A percentile compares a stretch with the other conserved stretches of the same genome.
These are phyloP conservation scores for Thyatira batis DNA, from an alignment of 2,888 invertebrate genomes.

Conservation along the genomic window DNA sequence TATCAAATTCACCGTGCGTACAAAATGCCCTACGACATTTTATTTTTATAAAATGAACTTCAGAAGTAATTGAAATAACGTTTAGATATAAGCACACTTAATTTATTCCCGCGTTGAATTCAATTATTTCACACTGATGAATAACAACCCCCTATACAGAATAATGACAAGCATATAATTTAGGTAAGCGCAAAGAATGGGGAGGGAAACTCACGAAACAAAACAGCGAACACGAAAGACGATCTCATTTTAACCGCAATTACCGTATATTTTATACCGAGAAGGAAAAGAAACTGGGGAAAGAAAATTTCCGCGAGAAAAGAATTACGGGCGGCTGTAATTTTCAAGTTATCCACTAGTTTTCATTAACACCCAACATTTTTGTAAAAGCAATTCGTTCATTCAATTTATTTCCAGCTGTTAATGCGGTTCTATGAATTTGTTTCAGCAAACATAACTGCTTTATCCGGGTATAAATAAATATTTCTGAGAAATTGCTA, in stretches of 20 bases:
- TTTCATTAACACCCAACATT: constrained; percentile 1
- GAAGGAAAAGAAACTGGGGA: neutral
- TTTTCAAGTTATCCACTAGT: constrained; percentile 1
- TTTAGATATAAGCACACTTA: neutral
- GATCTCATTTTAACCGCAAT: neutral
- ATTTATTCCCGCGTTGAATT: neutral
- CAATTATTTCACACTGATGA: neutral
- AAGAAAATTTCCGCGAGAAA: neutral
- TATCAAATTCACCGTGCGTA: no score
- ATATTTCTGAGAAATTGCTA: no score
- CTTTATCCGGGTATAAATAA: neutral
- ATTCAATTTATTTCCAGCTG: neutral
- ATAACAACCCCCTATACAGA: neutral
- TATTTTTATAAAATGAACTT: no score
- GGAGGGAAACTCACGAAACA: neutral
- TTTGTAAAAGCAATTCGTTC: neutral
- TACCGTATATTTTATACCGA: neutral
- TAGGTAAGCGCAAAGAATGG: neutral
- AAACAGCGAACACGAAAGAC: neutral
- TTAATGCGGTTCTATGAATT: neutral
- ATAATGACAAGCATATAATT: constrained; percentile 1
- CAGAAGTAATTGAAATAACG: no score
- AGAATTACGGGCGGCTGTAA: neutral
- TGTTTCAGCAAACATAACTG: neutral
- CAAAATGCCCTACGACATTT: no score